A percentile compares a stretch with the other conserved stretches of the same genome.
phyloP scores from a whole-genome alignment of 2,797 vertebrate species.

The Crax fasciolata region DNA sequence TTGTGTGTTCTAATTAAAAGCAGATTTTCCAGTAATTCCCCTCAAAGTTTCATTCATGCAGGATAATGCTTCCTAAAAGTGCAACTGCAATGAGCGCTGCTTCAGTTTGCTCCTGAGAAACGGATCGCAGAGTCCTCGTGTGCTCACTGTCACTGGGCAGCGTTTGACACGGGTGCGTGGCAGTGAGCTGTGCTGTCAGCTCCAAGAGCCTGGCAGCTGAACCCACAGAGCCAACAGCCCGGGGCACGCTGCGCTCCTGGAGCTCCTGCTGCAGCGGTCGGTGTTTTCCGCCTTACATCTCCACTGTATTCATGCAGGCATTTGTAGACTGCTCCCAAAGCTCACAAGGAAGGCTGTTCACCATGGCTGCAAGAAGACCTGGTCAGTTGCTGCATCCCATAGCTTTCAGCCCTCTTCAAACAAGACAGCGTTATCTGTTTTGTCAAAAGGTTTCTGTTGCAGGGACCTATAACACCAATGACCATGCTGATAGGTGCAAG shows the following conservation, averaged over 20 bases:
- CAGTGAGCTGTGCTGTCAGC: neutral
- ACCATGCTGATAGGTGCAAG: neutral
- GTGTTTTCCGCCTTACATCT: constrained; percentile 51
- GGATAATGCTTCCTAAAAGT: neutral
- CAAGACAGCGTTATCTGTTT: neutral
- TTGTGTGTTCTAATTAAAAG: neutral
- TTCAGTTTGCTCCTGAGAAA: neutral
- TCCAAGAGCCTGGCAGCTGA: neutral
- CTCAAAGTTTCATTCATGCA: neutral
- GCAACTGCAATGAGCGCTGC: neutral
- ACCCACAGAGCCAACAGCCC: neutral
- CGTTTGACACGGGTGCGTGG: neutral
- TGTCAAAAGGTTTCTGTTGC: neutral
- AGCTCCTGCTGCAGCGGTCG: constrained; percentile 5
- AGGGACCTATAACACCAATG: neutral
- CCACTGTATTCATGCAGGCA: neutral
- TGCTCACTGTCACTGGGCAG: too few species aligned
- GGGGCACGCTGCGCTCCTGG: neutral
- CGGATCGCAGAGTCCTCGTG: neutral
- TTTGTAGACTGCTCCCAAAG: neutral
- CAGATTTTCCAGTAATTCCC: neutral
- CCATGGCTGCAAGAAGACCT: neutral
- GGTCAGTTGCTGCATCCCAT: neutral
- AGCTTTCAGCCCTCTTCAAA: neutral
- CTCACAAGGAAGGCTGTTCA: neutral